A percentile compares a stretch with the other conserved stretches of the same genome.
phyloP scores from a whole-genome alignment of 35 echinoderm and acorn worm species.

The Eucidaris tribuloides region DNA sequence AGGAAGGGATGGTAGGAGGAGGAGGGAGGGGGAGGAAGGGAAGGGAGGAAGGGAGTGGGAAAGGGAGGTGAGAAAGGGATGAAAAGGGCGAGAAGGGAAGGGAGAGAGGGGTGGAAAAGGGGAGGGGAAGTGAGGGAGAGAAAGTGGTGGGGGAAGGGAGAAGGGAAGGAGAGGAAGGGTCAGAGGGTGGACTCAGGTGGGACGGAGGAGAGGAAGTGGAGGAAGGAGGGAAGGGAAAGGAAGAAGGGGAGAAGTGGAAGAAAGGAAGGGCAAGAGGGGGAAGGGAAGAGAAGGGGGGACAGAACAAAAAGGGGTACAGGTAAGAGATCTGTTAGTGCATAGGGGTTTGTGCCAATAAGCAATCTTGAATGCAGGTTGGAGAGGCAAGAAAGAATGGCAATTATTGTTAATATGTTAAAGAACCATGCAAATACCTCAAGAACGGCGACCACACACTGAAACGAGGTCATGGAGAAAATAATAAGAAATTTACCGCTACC shows the following conservation, averaged over 20 bases:
- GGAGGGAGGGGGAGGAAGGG: not conserved
- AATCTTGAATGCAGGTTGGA: not conserved
- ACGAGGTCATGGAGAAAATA: not conserved
- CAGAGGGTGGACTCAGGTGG: not conserved
- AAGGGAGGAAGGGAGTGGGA: not conserved
- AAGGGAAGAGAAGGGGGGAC: not conserved
- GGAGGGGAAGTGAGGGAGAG: not conserved
- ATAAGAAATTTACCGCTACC: conserved; percentile 29
- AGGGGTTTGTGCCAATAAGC: not conserved
- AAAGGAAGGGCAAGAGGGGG: not conserved
- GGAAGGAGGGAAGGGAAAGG: not conserved
- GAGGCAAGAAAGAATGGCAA: not conserved
- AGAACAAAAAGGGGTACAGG: not conserved
- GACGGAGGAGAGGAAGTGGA: not conserved
- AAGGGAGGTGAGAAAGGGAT: too few species aligned
- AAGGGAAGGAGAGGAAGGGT: not conserved
- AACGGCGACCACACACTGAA: not conserved
- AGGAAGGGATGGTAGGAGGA: not conserved
- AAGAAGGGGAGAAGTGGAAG: not conserved
- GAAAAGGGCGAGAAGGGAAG: not conserved
- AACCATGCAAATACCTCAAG: not conserved
- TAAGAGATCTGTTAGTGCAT: too few species aligned
- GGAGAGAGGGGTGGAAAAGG: too few species aligned
- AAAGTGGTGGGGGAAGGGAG: not conserved
- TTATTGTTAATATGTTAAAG: not conserved